A percentile compares a stretch with the other conserved stretches of the same genome.
phyloP scores from a whole-genome alignment of 2,113 vertebrate genomes.

The Thamnophis sirtalis region DNA sequence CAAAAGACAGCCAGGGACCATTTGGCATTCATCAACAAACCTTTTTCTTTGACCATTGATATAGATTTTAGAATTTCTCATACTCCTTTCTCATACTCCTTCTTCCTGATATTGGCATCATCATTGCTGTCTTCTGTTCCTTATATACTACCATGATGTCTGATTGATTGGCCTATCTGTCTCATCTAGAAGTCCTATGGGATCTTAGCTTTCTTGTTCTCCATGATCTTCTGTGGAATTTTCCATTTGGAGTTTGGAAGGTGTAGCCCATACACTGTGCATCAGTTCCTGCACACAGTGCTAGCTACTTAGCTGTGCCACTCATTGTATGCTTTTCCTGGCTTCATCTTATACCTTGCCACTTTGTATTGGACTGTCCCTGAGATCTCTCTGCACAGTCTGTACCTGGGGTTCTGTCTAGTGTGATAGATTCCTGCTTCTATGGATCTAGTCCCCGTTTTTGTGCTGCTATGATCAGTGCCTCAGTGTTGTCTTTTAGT shows the following conservation, averaged over 20 bases:
- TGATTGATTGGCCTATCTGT: neutral
- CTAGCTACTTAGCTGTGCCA: neutral
- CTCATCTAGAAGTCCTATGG: neutral
- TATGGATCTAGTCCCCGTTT: neutral
- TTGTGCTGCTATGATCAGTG: neutral
- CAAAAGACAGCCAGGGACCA: neutral
- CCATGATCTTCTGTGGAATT: neutral
- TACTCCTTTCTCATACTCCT: neutral
- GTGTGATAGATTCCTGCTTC: neutral
- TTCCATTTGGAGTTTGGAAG: neutral
- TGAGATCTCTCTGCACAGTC: neutral
- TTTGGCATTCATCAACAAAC: neutral
- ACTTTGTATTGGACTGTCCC: neutral
- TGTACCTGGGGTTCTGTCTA: neutral
- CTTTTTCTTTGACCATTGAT: neutral
- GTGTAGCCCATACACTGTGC: neutral
- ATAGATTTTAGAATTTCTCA: neutral
- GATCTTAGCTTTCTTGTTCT: neutral
- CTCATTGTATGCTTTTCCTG: neutral
- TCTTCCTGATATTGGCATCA: neutral
- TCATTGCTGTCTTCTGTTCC: neutral
- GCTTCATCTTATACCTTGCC: neutral
- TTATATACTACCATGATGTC: neutral
- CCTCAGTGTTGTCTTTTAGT: neutral
- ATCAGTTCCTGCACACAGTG: neutral